Conservation (phyloP, 2,113 vertebrate species). For the Podiceps cristatus region DNA sequence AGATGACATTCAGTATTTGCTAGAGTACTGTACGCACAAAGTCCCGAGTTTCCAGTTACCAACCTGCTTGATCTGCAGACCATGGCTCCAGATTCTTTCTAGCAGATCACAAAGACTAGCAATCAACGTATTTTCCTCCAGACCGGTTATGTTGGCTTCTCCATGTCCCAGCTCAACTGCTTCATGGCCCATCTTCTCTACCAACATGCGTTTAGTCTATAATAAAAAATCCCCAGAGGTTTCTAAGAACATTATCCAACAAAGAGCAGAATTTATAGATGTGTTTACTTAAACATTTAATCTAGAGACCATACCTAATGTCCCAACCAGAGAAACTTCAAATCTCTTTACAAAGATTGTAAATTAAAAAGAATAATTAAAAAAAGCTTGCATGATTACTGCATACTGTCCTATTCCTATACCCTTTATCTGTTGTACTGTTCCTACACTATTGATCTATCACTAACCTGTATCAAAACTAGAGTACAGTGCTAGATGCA, state of each 20-base stretch:
- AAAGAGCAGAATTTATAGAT: background rate
- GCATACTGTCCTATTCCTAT: background rate
- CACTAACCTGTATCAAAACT: background rate
- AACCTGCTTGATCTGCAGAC: conserved; percentile 95
- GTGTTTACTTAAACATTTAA: background rate
- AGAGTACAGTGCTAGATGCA: background rate
- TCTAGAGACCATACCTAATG: background rate
- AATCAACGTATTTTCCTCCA: conserved; percentile 95
- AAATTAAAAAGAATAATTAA: background rate
- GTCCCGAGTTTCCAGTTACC: background rate
- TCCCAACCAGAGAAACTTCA: background rate
- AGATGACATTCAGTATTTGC: background rate
- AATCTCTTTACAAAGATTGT: background rate
- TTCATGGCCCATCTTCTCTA: conserved; percentile 97
- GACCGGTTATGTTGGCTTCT: conserved; percentile 92
- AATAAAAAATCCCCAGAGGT: background rate
- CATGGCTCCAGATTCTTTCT: conserved; percentile 97
- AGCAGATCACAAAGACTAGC: conserved; percentile 95
- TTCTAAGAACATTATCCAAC: background rate
- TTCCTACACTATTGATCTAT: background rate
- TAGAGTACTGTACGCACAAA: background rate
- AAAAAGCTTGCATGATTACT: background rate
- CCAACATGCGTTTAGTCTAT: conserved; percentile 97
- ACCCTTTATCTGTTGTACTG: background rate
- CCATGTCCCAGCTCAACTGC: conserved; percentile 93